Conservation (phyloP, 2,113 vertebrate species). For the Vombatus ursinus region DNA sequence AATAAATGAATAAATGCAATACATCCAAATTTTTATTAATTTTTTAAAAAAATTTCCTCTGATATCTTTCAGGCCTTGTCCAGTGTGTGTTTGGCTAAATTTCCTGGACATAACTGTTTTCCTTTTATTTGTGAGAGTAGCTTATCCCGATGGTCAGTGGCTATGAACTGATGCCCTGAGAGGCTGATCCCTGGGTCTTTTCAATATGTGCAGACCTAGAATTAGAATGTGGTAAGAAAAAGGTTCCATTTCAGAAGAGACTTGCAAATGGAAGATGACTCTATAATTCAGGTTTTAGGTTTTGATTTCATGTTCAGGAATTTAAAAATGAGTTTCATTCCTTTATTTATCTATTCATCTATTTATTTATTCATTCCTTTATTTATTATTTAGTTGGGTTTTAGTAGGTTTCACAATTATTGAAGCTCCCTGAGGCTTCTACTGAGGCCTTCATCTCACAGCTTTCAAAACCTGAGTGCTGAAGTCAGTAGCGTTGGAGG, state of each 20-base stretch:
- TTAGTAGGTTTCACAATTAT: background rate
- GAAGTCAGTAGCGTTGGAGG: slow-evolving; percentile 32
- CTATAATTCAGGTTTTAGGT: background rate
- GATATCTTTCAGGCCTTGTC: background rate
- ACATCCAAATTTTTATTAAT: background rate
- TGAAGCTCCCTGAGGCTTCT: slow-evolving; percentile 1
- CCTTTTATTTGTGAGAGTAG: background rate
- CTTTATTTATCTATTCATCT: background rate
- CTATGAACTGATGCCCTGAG: background rate
- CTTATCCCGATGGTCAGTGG: background rate
- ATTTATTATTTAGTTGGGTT: background rate
- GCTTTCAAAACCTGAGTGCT: slow-evolving; percentile 39
- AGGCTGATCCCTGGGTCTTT: background rate
- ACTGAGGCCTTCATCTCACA: slow-evolving; percentile 7
- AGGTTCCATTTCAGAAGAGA: slow-evolving; percentile 1
- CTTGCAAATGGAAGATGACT: background rate
- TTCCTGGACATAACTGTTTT: background rate
- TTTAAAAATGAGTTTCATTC: background rate
- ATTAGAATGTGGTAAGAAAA: background rate
- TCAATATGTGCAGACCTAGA: background rate
- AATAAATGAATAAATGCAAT: background rate
- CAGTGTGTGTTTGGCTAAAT: background rate
- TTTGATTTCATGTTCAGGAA: background rate
- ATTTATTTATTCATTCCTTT: background rate
- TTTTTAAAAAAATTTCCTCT: background rate